Base-by-base conservation (phyloP, 1,140 invertebrate genomes). In the Drosophila dunni region DNA sequence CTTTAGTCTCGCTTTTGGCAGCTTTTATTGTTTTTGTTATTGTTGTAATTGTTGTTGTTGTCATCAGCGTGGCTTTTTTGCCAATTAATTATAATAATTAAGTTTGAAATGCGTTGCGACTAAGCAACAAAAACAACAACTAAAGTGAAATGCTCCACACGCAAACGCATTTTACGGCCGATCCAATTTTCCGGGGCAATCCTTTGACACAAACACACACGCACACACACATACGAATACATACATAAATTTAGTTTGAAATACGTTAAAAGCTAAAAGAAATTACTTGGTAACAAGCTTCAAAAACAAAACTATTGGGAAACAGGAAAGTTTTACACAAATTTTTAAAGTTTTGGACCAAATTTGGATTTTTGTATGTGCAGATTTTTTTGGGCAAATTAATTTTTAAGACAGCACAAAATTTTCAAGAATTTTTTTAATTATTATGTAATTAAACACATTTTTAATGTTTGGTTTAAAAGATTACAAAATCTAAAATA, bases 31-130 rank as follows among this genome's bases (percentile, higher is more conserved):
- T 63, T 68, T n/a, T 48, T 68, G 24, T 29, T 29, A 40, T 44
- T 63, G 62, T 60, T 51, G 57, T 56, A 29, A 29, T 29, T 29
- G 45, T 44, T 63, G 62, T 60, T 51, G 57, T 61, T 57, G 68
- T 62, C 69, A 58, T 67, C 64, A 60, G 46, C 68, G 56, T 86
- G 54, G 71, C 74, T 86, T 82, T 83, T 67, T 86, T 85, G 82
- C 82, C 82, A 85, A 85, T 83, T 83, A 83, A 83, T 85, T 85
- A 85, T 86, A 86, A 85, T 85, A 85, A 85, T 85, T 85, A 86
- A 85, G 82, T 85, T 86, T 80, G 75, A 85, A 85, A 85, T 86
- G 82, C 82, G 78, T 86, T 85, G 82, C 82, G 81, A 78, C 82
- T 79, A 76, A 81, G 75, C 82, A 86, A 81, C 82, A 72, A 77